Evolutionary conservation across 1,140 invertebrate species (phyloP), one percentile per base, ranked within the genome.

Genomic region (Procambarus clarkii): DNA sequence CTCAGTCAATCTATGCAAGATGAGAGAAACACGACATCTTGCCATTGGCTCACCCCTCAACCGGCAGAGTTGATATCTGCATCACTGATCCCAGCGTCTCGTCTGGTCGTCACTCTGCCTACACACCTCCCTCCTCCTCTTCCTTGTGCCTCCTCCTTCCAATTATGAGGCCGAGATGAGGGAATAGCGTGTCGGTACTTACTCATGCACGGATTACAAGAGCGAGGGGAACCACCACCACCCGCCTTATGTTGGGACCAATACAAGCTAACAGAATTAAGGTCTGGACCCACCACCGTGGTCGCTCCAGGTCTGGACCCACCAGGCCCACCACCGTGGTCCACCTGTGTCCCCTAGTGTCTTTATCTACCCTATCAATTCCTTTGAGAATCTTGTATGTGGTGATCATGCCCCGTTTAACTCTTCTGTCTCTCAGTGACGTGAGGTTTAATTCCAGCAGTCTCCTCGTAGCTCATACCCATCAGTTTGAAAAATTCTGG

Each of bases 101-200:
- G n/a, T 24, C 69, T n/a, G 69, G 5, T 0, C 1, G 69, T 74
- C 69, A 54, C 4, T 13, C 50, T 45, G 4, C 44, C n/a, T 13
- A 50, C 13, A 54, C 21, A 58, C 21, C 24, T n/a, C 48, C 13
- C 18, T 81, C 48, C 13, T 54, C n/a, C 45, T 34, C 54, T 18
- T 34, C 15, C 45, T 11, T 81, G 21, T 24, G n/a, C 7, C 46
- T 81, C 18, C 7, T 9, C 11, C 76, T 77, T 77, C 74, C 85
- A 86, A 78, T 86, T 86, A 86, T 60, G 8, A 86, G 34, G 54
- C 48, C 24, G 34, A n/a, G 74, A 86, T 78, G 85, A 78, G 85
- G 50, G 50, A 58, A 86, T 86, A 58, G 85, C 85, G 85, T 86
- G 85, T 44, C 64, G 8, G 50, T 21, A 86, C 34, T 34, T 58